A percentile compares a stretch with the other conserved stretches of the same genome.
phyloP scores from a whole-genome alignment of 2,888 invertebrate genomes.

The Ferdinandea cuprea region DNA sequence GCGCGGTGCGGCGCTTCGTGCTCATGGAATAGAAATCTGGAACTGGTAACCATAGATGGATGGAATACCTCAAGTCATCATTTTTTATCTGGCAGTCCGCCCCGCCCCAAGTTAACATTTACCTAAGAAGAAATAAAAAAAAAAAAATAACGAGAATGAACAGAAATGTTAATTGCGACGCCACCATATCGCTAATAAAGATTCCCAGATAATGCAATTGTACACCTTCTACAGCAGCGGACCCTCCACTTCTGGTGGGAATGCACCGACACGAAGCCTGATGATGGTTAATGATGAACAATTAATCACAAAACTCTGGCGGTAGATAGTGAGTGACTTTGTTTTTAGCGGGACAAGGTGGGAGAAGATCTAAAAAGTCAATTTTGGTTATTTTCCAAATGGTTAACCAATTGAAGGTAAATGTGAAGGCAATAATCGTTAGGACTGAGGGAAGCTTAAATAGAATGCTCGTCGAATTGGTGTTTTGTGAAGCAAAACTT shows the following conservation, averaged over 20 bases:
- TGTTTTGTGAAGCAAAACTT: constrained; percentile 21
- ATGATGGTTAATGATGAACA: constrained; percentile 61
- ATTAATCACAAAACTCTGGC: constrained; percentile 55
- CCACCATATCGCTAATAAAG: constrained; percentile 61
- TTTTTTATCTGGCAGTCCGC: constrained; percentile 46
- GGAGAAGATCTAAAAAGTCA: constrained; percentile 15
- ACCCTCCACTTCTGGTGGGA: constrained; percentile 2
- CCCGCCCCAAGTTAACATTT: constrained; percentile 11
- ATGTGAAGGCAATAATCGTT: constrained; percentile 66
- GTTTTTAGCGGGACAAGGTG: constrained; percentile 19
- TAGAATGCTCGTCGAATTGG: constrained; percentile 6
- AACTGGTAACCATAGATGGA: constrained; percentile 48
- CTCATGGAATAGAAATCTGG: constrained; percentile 56
- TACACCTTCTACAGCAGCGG: constrained; percentile 46
- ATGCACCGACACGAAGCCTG: constrained; percentile 54
- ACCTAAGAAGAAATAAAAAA: too few relatives aligned
- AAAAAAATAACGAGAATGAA: background rate
- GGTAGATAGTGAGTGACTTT: background rate
- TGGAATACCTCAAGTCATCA: constrained; percentile 62
- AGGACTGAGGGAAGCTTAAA: constrained; percentile 31
- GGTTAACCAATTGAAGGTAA: constrained; percentile 64
- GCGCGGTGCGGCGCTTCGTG: background rate
- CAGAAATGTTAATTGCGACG: constrained; percentile 67
- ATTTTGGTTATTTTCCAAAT: constrained; percentile 51
- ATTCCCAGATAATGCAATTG: constrained; percentile 59